Percentiles rank a stretch among this genome's conserved stretches.
Conservation (phyloP, 2,888 invertebrate genomes). For the Cotesia congregata region DNA sequence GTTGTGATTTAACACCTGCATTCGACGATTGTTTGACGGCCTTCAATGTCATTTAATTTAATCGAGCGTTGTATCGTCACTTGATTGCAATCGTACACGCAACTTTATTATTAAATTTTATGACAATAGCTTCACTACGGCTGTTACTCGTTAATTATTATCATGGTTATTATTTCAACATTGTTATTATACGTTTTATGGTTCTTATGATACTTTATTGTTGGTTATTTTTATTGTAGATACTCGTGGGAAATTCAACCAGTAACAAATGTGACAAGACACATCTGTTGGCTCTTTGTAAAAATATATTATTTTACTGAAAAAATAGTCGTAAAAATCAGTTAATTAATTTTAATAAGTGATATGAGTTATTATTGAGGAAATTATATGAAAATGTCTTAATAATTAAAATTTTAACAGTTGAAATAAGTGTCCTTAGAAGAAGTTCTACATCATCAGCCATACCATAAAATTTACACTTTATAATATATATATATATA, state of each 20-base stretch:
- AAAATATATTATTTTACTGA: neutral
- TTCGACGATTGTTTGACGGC: conserved; percentile 11
- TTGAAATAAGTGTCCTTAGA: too few relatives aligned
- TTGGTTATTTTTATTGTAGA: neutral
- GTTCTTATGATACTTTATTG: neutral
- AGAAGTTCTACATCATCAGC: too few relatives aligned
- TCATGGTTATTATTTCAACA: neutral
- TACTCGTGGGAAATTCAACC: conserved; percentile 26
- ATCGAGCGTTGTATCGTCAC: conserved; percentile 31
- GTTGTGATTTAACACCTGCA: conserved; percentile 58
- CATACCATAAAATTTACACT: too few relatives aligned
- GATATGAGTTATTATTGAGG: too few relatives aligned
- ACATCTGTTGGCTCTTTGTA: conserved; percentile 2
- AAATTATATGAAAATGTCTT: too few relatives aligned
- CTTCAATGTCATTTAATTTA: conserved; percentile 28
- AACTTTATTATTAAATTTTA: conserved; percentile 24
- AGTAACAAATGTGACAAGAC: neutral
- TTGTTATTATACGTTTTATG: neutral
- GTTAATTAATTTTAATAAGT: too few relatives aligned
- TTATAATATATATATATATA: neutral
- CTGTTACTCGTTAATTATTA: neutral
- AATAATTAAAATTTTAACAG: too few relatives aligned
- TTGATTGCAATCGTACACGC: conserved; percentile 28
- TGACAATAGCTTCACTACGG: neutral
- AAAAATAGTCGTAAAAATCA: neutral